phyloP scores from a whole-genome alignment of 30 jellyfish, hydroid and myxozoan genomes.

The Aurelia sp. region DNA sequence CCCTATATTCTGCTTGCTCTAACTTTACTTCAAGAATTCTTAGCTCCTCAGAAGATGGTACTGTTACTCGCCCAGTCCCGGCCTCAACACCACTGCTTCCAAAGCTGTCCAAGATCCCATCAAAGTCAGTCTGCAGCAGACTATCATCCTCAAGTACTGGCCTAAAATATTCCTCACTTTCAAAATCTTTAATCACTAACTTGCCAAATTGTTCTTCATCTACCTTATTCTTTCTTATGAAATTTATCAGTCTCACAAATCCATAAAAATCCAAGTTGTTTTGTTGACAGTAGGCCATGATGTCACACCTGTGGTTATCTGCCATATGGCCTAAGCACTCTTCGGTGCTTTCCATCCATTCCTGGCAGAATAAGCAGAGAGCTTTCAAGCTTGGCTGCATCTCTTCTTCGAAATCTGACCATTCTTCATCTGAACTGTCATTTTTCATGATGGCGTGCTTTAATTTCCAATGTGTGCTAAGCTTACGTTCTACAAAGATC shows the following conservation, averaged over 20 bases:
- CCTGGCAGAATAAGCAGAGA: slow-evolving; percentile 72
- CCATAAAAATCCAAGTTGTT: slow-evolving; percentile 65
- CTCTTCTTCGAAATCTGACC: slow-evolving; percentile 79
- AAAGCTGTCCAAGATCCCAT: slow-evolving; percentile 28
- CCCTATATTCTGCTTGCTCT: slow-evolving; percentile 74
- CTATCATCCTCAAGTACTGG: slow-evolving; percentile 86
- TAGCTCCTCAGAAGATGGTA: slow-evolving; percentile 16
- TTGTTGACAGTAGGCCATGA: slow-evolving; percentile 35
- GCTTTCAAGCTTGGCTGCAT: slow-evolving; percentile 1
- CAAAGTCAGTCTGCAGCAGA: slow-evolving; percentile 80
- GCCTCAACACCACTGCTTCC: not conserved
- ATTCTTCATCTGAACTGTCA: slow-evolving; percentile 73
- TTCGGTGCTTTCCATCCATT: slow-evolving; percentile 11
- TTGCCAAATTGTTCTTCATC: slow-evolving; percentile 5
- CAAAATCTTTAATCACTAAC: slow-evolving; percentile 21
- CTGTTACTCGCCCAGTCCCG: not conserved
- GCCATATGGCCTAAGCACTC: slow-evolving; percentile 69
- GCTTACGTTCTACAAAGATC: too few species aligned
- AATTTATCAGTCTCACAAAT: slow-evolving; percentile 73
- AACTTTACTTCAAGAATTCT: slow-evolving; percentile 38
- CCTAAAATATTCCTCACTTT: slow-evolving; percentile 60
- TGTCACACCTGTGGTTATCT: slow-evolving; percentile 49
- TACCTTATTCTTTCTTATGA: slow-evolving; percentile 43
- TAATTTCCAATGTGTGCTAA: too few species aligned
- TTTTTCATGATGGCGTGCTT: slow-evolving; percentile 18